A percentile compares a stretch with the other conserved stretches of the same genome.
phyloP scores from a whole-genome alignment of 2,888 invertebrate species.

The Coelogynopora nodosa region DNA sequence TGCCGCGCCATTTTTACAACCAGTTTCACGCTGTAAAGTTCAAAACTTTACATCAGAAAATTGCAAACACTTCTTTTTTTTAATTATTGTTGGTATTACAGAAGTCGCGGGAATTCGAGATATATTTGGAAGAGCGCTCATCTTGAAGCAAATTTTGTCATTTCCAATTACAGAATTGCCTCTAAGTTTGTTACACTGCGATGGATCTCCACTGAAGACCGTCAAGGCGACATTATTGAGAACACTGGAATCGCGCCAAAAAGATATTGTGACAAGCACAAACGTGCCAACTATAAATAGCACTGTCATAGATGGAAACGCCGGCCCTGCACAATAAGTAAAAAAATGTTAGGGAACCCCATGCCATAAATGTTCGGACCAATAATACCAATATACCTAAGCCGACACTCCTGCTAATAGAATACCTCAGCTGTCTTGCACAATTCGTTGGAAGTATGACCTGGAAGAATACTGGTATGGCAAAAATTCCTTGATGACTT shows the following conservation, averaged over 20 bases:
- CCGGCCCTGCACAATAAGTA: too few relatives aligned
- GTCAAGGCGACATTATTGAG: background rate
- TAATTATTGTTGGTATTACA: background rate
- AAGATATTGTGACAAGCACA: conserved; percentile 20
- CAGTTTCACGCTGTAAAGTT: background rate
- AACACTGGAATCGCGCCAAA: conserved; percentile 7
- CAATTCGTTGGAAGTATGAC: too few relatives aligned
- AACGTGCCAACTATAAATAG: background rate
- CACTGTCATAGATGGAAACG: conserved; percentile 14
- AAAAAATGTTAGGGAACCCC: too few relatives aligned
- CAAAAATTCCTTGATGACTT: too few relatives aligned
- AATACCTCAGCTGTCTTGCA: too few relatives aligned
- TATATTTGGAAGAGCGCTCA: background rate
- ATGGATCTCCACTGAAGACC: background rate
- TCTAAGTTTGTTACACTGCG: conserved; percentile 25
- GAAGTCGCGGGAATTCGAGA: background rate
- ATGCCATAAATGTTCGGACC: too few relatives aligned
- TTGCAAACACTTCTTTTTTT: background rate
- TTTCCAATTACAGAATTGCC: conserved; percentile 10
- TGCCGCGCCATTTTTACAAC: background rate
- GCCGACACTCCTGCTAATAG: too few relatives aligned
- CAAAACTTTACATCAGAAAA: conserved; percentile 15
- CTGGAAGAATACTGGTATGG: too few relatives aligned
- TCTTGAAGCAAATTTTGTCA: background rate
- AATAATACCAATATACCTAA: too few relatives aligned